A percentile compares a stretch with the other conserved stretches of the same genome.
Conservation (phyloP, 1,140 invertebrate species). For the Vanessa tameamea region DNA sequence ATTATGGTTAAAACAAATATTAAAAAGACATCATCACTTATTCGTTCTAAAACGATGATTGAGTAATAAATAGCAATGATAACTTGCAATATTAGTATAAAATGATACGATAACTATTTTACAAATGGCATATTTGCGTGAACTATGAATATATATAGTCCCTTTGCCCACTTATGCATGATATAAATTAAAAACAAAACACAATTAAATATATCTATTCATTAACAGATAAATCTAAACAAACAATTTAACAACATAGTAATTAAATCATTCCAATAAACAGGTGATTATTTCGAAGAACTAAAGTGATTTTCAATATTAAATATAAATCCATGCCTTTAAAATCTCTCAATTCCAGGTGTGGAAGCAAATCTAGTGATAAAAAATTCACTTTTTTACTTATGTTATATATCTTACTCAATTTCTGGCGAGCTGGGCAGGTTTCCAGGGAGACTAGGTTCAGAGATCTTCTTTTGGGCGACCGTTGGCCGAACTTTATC, state of each 20-base stretch:
- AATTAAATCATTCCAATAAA: conserved; percentile 43
- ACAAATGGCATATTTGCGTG: neutral
- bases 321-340: conserved; percentile 42
- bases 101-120: conserved; percentile 4
- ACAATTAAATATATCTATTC: conserved; percentile 24
- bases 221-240: neutral
- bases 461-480: conserved; percentile 72
- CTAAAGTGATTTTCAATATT: conserved; percentile 24
- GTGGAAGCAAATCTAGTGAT: conserved; percentile 25
- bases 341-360: conserved; percentile 20
- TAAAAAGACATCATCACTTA: conserved; percentile 19
- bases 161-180: conserved; percentile 55
- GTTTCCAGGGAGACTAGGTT: conserved; percentile 70
- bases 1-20: conserved; percentile 2
- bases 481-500: conserved; percentile 77
- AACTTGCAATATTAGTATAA: conserved; percentile 2
- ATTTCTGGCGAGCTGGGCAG: conserved; percentile 84
- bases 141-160: conserved; percentile 17
- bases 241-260: conserved; percentile 9
- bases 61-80: neutral
- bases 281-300: conserved; percentile 38
- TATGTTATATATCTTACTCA: conserved; percentile 76
- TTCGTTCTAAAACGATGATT: conserved; percentile 9
- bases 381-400: neutral
- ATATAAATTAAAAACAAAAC: conserved; percentile 51